Percentiles rank a stretch among this genome's conserved stretches.
Evolutionary conservation across 2,113 vertebrate genomes (phyloP).

Genomic region (Mionectes macconnelli): DNA sequence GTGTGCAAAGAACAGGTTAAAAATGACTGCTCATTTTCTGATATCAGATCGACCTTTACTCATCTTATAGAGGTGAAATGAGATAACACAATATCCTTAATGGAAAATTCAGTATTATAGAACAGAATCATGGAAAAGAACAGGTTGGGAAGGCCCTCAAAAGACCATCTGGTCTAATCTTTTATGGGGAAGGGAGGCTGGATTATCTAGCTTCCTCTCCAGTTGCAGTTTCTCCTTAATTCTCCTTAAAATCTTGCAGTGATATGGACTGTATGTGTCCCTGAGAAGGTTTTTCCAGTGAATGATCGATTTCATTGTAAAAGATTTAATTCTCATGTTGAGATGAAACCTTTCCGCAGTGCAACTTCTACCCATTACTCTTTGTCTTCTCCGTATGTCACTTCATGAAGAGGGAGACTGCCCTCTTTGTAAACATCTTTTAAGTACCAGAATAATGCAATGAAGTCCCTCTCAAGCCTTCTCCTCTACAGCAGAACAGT

Average conservation of each 20-base stretch:
- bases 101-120: neutral
- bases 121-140: neutral
- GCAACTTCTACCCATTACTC: no score
- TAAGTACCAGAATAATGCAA: no score
- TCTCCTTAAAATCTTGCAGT: neutral
- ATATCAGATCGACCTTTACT: neutral
- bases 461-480: no score
- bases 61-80: neutral
- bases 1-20: neutral
- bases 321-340: no score
- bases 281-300: neutral
- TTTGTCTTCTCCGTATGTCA: no score
- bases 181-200: neutral
- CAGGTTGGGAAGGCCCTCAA: neutral
- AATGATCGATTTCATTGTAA: no score
- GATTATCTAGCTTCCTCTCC: neutral
- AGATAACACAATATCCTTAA: neutral
- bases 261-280: fast-evolving
- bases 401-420: no score
- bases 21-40: neutral
- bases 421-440: no score
- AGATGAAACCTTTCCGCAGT: no score
- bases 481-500: no score
- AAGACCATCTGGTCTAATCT: neutral
- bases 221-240: no score